Evolutionary conservation across 2,888 invertebrate genomes (phyloP).

Genomic region (Endomychus coccineus): DNA sequence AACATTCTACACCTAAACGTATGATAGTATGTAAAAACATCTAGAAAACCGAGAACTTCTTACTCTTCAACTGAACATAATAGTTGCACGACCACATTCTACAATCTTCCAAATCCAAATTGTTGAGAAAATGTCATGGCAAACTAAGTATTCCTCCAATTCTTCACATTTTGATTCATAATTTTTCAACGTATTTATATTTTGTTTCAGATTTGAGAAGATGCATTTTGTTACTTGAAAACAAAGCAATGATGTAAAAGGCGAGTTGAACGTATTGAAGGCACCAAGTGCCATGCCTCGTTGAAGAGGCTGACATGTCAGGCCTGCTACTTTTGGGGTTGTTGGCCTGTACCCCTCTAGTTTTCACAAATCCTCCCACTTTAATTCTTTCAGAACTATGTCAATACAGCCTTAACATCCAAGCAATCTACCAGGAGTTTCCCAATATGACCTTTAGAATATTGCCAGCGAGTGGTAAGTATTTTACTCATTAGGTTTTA

Average conservation of each 20-base stretch:
- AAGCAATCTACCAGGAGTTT: conserved; percentile 49
- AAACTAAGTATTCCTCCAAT: too few species aligned
- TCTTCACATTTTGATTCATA: neutral
- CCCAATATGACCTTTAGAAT: conserved; percentile 29
- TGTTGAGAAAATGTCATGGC: too few species aligned
- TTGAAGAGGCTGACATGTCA: conserved; percentile 26
- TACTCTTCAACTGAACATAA: too few species aligned
- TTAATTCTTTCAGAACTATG: conserved; percentile 45
- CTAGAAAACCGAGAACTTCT: too few species aligned
- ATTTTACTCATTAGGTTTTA: too few species aligned
- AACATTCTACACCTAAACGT: too few species aligned
- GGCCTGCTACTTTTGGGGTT: conserved; percentile 22
- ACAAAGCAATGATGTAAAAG: neutral
- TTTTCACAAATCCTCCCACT: conserved; percentile 33
- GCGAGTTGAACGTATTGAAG: too few species aligned
- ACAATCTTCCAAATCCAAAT: too few species aligned
- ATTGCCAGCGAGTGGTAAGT: conserved; percentile 39
- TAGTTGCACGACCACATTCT: too few species aligned
- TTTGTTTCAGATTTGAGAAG: conserved; percentile 3
- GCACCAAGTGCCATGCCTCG: conserved; percentile 17
- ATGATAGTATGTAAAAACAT: too few species aligned
- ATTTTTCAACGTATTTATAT: conserved; percentile 1
- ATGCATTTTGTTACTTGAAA: conserved; percentile 6
- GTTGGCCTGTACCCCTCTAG: conserved; percentile 29
- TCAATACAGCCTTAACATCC: conserved; percentile 52